These are phyloP conservation scores for Ascaphus truei DNA, from an alignment of 2,113 vertebrate genomes.

Conservation along the genomic window DNA sequence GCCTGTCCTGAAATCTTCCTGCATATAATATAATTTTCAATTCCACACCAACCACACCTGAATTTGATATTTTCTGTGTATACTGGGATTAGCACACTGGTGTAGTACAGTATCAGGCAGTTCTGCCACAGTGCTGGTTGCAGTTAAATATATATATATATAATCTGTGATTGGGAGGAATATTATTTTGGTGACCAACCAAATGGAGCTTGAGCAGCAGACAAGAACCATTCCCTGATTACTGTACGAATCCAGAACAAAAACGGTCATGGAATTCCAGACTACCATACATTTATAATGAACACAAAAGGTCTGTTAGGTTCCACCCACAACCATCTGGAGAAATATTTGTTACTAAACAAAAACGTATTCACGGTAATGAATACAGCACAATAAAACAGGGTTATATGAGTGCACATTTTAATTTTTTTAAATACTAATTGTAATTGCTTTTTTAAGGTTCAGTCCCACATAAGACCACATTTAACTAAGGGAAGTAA, in stretches of 20 bases:
- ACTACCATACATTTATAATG: slow-evolving; percentile 36
- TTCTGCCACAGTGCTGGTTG: slow-evolving; percentile 32
- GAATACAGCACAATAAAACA: background rate
- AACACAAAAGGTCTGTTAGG: slow-evolving; percentile 43
- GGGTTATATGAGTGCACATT: too few species aligned
- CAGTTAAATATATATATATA: slow-evolving; percentile 47
- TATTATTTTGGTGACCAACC: slow-evolving; percentile 46
- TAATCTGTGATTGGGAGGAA: slow-evolving; percentile 42
- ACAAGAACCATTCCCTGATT: slow-evolving; percentile 40
- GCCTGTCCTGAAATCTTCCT: slow-evolving; percentile 41
- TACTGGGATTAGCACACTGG: slow-evolving; percentile 23
- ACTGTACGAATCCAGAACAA: slow-evolving; percentile 19
- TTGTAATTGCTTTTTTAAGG: too few species aligned
- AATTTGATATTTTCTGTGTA: slow-evolving; percentile 28
- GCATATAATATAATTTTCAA: slow-evolving; percentile 49
- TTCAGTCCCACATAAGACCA: too few species aligned
- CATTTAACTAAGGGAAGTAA: too few species aligned
- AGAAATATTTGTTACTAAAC: slow-evolving; percentile 35
- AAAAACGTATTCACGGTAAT: slow-evolving; percentile 2
- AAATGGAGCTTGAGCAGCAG: slow-evolving; percentile 39
- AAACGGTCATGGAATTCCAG: slow-evolving; percentile 45
- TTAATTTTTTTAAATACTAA: too few species aligned
- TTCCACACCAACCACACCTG: slow-evolving; percentile 42
- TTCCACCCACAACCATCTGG: slow-evolving; percentile 45
- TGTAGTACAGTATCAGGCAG: slow-evolving; percentile 34